Evolutionary conservation across 2,797 vertebrate genomes (phyloP).

Genomic region (Argyrosomus regius): DNA sequence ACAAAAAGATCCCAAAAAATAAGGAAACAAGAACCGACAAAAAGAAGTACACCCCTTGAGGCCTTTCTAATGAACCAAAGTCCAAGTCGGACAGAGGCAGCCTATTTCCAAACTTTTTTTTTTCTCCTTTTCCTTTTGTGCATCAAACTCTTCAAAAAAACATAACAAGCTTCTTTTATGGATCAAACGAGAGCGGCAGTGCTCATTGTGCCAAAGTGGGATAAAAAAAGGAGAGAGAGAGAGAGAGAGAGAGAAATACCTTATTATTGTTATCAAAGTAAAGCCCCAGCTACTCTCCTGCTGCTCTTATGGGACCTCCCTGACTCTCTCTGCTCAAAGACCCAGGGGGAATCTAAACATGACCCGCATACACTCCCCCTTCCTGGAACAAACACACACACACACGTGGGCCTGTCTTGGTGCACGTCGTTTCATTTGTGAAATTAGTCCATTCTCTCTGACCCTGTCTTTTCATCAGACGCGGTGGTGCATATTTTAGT

Average conservation of each 20-base stretch:
- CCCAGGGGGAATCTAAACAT: constrained; percentile 80
- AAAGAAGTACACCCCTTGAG: constrained; percentile 54
- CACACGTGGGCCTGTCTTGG: constrained; percentile 55
- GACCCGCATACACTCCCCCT: constrained; percentile 68
- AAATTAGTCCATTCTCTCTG: constrained; percentile 88
- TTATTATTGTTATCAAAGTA: constrained; percentile 85
- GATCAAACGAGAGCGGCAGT: constrained; percentile 76
- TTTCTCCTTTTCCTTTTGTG: constrained; percentile 63
- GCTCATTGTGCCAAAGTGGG: constrained; percentile 79
- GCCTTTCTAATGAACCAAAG: constrained; percentile 68
- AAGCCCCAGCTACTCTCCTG: constrained; percentile 74
- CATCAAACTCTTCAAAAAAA: constrained; percentile 75
- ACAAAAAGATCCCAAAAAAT: constrained; percentile 3
- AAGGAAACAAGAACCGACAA: constrained; percentile 45
- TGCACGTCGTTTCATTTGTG: constrained; percentile 82
- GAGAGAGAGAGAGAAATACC: constrained; percentile 67
- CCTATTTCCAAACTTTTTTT: constrained; percentile 63
- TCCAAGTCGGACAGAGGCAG: constrained; percentile 72
- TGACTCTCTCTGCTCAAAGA: constrained; percentile 66
- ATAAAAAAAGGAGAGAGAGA: constrained; percentile 44
- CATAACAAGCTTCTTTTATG: constrained; percentile 78
- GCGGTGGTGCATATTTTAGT: constrained; percentile 85
- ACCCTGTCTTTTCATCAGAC: constrained; percentile 88
- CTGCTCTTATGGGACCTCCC: constrained; percentile 79
- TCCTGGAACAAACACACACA: constrained; percentile 27